Conservation (phyloP, 2,888 invertebrate species). For the Cephalotes varians region DNA sequence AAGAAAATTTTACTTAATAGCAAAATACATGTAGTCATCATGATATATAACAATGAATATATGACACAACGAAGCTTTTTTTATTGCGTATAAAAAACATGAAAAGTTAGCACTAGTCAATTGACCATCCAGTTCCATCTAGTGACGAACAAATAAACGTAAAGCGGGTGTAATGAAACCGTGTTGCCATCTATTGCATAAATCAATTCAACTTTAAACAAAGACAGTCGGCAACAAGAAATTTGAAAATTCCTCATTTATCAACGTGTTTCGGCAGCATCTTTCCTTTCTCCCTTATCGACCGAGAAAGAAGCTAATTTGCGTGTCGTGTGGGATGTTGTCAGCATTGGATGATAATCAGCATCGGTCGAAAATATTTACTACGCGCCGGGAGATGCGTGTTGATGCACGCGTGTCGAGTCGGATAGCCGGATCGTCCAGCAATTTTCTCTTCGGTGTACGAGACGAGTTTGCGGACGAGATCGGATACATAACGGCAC, state of each 20-base stretch:
- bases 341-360: neutral
- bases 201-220: too few relatives aligned
- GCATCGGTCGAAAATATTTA: conserved; percentile 43
- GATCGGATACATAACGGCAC: neutral
- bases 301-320: neutral
- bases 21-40: too few relatives aligned
- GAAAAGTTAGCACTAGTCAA: neutral
- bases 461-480: neutral
- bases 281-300: neutral
- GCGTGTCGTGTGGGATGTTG: neutral
- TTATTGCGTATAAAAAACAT: neutral
- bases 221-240: neutral
- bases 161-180: neutral
- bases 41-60: too few relatives aligned
- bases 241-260: neutral
- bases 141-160: neutral
- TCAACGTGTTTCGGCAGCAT: neutral
- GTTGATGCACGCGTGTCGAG: conserved; percentile 13
- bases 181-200: neutral
- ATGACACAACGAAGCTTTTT: too few relatives aligned
- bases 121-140: neutral
- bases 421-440: neutral
- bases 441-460: neutral
- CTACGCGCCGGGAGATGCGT: conserved; percentile 24
- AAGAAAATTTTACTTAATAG: too few relatives aligned